phyloP scores from a whole-genome alignment of 2,888 invertebrate genomes.

The Thelaira solivaga region DNA sequence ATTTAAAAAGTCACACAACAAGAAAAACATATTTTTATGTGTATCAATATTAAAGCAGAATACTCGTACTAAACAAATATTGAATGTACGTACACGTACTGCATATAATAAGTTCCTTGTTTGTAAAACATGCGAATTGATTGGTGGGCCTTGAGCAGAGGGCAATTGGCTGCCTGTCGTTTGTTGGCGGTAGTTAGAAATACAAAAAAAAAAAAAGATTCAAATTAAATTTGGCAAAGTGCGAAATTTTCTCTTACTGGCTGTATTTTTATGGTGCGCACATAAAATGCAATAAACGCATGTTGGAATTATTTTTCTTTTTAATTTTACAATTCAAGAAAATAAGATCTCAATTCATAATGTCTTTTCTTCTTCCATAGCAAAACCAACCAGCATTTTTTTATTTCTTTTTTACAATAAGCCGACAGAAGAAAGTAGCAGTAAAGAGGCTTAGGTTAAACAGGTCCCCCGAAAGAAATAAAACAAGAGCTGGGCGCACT shows the following conservation, averaged over 20 bases:
- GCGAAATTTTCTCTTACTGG: constrained; percentile 17
- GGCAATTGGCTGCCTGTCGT: neutral
- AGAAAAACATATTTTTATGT: constrained; percentile 11
- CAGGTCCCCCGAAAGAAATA: too few species aligned
- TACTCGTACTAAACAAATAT: too few species aligned
- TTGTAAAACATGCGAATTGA: neutral
- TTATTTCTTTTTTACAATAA: too few species aligned
- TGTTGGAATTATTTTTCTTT: constrained; percentile 7
- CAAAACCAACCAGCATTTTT: too few species aligned
- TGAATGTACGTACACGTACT: too few species aligned
- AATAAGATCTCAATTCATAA: neutral
- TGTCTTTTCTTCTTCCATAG: too few species aligned
- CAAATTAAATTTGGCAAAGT: constrained; percentile 51
- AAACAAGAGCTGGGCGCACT: too few species aligned
- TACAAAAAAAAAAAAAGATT: constrained; percentile 27
- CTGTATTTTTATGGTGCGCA: neutral
- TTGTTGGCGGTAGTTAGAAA: constrained; percentile 19
- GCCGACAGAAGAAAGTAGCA: too few species aligned
- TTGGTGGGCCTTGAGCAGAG: constrained; percentile 23
- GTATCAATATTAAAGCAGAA: constrained; percentile 1
- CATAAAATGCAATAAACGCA: constrained; percentile 13
- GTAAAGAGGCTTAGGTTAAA: too few species aligned
- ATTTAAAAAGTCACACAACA: constrained; percentile 7
- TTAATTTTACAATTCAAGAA: neutral
- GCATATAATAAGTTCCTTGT: constrained; percentile 26